These are phyloP conservation scores for Volucella inflata DNA, from an alignment of 2,888 invertebrate genomes.

Conservation along the genomic window DNA sequence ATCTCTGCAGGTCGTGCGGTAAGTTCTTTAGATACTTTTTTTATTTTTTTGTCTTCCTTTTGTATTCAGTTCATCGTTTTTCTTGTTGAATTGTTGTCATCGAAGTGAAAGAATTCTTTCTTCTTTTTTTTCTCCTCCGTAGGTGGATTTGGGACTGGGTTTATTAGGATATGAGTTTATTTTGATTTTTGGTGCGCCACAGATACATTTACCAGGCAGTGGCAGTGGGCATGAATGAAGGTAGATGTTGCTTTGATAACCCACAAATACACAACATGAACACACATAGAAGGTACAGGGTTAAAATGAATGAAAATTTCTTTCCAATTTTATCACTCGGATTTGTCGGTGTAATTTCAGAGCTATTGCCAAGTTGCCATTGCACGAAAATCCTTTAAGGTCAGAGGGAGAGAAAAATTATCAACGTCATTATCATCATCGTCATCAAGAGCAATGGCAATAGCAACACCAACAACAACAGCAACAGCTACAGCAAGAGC, in stretches of 20 bases:
- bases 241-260: not conserved
- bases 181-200: slow-evolving; percentile 65
- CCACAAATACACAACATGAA: not conserved
- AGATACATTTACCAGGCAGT: slow-evolving; percentile 30
- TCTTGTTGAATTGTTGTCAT: slow-evolving; percentile 70
- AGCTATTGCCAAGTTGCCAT: slow-evolving; percentile 4
- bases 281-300: slow-evolving; percentile 32
- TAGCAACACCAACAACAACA: not conserved
- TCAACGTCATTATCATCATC: slow-evolving; percentile 20
- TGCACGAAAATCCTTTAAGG: slow-evolving; percentile 11
- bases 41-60: slow-evolving; percentile 51
- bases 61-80: slow-evolving; percentile 71
- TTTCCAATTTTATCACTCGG: slow-evolving; percentile 62
- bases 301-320: slow-evolving; percentile 72
- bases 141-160: slow-evolving; percentile 27
- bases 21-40: slow-evolving; percentile 69
- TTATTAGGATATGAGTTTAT: slow-evolving; percentile 16
- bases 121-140: slow-evolving; percentile 20
- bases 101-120: slow-evolving; percentile 68
- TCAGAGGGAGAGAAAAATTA: slow-evolving; percentile 13
- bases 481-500: slow-evolving; percentile 12
- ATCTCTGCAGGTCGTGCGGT: slow-evolving; percentile 68
- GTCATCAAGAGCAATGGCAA: not conserved
- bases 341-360: slow-evolving; percentile 41
- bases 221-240: slow-evolving; percentile 65